phyloP scores from a whole-genome alignment of 2,888 invertebrate species.

The Nysson spinosus region DNA sequence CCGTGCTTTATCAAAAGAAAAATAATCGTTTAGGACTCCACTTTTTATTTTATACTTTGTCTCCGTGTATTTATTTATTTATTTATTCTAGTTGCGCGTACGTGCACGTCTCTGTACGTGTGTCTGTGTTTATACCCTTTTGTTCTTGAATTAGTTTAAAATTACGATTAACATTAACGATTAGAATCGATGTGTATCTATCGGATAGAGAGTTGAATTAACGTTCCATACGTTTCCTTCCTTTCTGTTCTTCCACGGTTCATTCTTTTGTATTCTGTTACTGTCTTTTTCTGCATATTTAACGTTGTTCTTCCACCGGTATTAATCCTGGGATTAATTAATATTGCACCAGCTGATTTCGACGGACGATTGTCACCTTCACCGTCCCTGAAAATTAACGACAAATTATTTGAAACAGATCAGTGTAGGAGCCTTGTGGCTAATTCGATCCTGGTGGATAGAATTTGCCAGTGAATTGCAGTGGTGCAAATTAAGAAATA shows the following conservation, averaged over 20 bases:
- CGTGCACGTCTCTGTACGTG: too few species aligned
- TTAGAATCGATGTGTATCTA: conserved; percentile 50
- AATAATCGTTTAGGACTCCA: conserved; percentile 10
- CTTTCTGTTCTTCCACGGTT: conserved; percentile 12
- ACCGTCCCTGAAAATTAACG: conserved; percentile 70
- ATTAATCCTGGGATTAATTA: conserved; percentile 51
- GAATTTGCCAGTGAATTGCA: conserved; percentile 28
- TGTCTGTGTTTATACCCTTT: conserved; percentile 46
- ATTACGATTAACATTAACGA: conserved; percentile 47
- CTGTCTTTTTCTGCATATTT: conserved; percentile 12
- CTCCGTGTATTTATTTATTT: conserved; percentile 7
- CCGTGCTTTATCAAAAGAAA: conserved; percentile 38
- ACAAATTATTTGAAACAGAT: conserved; percentile 27
- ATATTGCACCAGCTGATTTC: conserved; percentile 72
- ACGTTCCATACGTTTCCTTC: conserved; percentile 14
- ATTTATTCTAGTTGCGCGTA: conserved; percentile 40
- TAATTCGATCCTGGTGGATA: conserved; percentile 5
- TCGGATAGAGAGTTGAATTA: conserved; percentile 49
- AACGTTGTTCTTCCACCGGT: conserved; percentile 10
- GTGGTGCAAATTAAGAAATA: conserved; percentile 39
- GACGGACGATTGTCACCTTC: conserved; percentile 75
- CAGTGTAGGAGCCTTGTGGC: neutral
- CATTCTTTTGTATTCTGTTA: conserved; percentile 17
- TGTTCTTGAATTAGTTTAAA: conserved; percentile 51
- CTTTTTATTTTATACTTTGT: conserved; percentile 16